Base-by-base conservation (phyloP, 2,888 invertebrate genomes). In the Dolichopus griseipennis region DNA sequence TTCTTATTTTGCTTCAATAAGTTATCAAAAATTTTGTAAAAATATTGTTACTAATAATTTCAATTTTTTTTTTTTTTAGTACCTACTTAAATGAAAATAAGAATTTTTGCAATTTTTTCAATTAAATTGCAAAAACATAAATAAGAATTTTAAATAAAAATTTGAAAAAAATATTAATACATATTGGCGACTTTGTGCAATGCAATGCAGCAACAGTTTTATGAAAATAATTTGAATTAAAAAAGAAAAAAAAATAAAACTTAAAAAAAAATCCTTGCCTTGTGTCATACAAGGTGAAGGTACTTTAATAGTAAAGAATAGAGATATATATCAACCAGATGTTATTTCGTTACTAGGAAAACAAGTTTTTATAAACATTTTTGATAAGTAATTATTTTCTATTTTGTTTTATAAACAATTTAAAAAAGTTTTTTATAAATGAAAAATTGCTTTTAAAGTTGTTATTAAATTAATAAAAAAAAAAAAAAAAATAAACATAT, bases 211-310 rank as follows among this genome's bases (percentile, higher is more conserved):
- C n/a, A 52, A 52, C 52, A 52, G 52, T 52, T 12, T 52, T 52
- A 5, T 52, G 15, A 52, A 52, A 52, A 15, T 18, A 52, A 52
- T n/a, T 52, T 7, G 6, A 52, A 52, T 18, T 3, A 18, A 52
- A 7, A 1, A 52, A n/a, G 18, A 52, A 52, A 12, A 27, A 27
- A 27, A 27, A n/a, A 27, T 4, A 27, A 27, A 27, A 27, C 5
- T 2, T 27, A 27, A 27, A n/a, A n/a, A 43, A 43, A 43, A 52
- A 52, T 52, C 52, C 52, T 52, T 52, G 52, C 18, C 52, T 52
- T 52, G 52, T 52, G 52, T 52, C 52, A 52, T 7, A n/a, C n/a
- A 52, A 52, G 52, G 52, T 52, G 52, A 52, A 52, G 52, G 52
- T 18, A 52, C 52, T 52, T n/a, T 52, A 18, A 52, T 18, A 52